These are phyloP conservation scores for Pandemis corylana DNA, from an alignment of 2,888 invertebrate genomes.

Conservation along the genomic window DNA sequence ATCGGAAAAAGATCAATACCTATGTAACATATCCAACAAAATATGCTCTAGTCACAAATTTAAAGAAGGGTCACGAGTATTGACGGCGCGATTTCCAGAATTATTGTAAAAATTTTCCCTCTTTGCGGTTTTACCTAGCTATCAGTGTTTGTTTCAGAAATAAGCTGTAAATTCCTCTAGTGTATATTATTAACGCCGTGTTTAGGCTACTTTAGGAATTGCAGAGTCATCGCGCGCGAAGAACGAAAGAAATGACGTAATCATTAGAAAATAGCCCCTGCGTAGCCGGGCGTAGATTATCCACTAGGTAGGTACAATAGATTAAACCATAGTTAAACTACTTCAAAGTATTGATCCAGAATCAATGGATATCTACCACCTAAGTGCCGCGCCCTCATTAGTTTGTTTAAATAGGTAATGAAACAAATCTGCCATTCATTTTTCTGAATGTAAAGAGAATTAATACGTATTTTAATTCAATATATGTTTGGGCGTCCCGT, in stretches of 20 bases:
- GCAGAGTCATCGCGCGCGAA: neutral
- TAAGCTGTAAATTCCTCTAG: neutral
- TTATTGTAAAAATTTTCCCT: neutral
- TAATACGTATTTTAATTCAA: no score
- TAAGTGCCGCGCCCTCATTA: neutral
- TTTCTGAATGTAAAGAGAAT: no score
- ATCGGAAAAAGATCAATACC: neutral
- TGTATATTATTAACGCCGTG: neutral
- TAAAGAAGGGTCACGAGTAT: no score
- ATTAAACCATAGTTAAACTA: conserved; percentile 17
- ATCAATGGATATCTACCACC: neutral
- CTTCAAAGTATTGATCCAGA: conserved; percentile 26
- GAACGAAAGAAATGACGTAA: conserved; percentile 15
- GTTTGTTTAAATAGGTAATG: neutral
- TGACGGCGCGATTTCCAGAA: neutral
- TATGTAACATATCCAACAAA: neutral
- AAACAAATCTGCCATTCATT: no score
- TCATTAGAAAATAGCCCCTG: conserved; percentile 13
- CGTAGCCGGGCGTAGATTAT: neutral
- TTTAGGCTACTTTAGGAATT: conserved; percentile 8
- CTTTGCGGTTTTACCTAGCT: neutral
- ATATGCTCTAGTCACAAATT: no score
- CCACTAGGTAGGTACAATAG: neutral
- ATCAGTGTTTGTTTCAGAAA: neutral
- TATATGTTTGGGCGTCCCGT: neutral